These are phyloP conservation scores for Melieria picta DNA, from an alignment of 2,888 invertebrate species.

Conservation along the genomic window DNA sequence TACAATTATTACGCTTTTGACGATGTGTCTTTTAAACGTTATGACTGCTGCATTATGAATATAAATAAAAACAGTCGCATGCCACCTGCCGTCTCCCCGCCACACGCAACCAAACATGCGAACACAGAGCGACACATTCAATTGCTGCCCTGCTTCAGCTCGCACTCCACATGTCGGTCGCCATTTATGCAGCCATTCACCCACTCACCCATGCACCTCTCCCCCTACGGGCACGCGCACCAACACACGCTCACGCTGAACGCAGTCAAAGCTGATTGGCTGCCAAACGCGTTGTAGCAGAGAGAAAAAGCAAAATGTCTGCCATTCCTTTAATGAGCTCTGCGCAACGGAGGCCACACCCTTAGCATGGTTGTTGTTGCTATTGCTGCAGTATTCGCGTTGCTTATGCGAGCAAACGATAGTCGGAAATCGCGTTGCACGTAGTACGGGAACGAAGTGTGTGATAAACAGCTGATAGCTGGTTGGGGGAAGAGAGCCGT, in stretches of 20 bases:
- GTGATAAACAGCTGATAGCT: too few species aligned
- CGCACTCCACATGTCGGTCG: not conserved
- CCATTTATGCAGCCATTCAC: not conserved
- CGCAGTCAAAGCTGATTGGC: conserved; percentile 23
- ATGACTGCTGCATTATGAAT: conserved; percentile 36
- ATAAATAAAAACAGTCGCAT: conserved; percentile 32
- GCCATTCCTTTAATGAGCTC: not conserved
- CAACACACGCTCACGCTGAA: not conserved
- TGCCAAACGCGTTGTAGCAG: conserved; percentile 1
- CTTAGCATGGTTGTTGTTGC: not conserved
- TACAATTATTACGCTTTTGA: conserved; percentile 50
- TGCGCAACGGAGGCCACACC: conserved; percentile 16
- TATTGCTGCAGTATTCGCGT: not conserved
- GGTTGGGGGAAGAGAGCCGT: not conserved
- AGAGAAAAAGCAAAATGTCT: conserved; percentile 22
- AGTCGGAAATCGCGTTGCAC: too few species aligned
- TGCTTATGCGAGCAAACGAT: not conserved
- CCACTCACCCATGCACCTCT: not conserved
- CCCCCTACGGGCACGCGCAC: not conserved
- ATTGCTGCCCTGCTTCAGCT: not conserved
- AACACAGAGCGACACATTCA: conserved; percentile 3
- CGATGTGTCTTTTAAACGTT: conserved; percentile 44
- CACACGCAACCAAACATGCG: not conserved
- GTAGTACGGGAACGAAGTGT: too few species aligned
- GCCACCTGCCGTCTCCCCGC: conserved; percentile 25